These are phyloP conservation scores for Nephotettix cincticeps DNA, from an alignment of 1,140 invertebrate species.

Conservation along the genomic window DNA sequence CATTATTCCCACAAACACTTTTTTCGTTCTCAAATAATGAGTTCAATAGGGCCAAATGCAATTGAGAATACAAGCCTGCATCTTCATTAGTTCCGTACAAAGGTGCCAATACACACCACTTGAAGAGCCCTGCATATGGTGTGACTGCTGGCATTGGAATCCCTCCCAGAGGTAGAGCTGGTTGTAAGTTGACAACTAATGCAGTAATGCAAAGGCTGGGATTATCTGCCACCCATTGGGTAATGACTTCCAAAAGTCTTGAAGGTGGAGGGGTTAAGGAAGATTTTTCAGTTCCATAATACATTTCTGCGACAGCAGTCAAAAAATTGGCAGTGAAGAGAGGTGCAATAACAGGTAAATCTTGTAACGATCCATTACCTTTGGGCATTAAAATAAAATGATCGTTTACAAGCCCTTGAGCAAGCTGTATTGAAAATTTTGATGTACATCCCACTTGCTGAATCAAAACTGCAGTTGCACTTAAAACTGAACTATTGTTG, in stretches of 20 bases:
- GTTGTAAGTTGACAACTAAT: conserved; percentile 58
- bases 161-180: conserved; percentile 67
- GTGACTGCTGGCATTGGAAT: conserved; percentile 81
- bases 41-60: conserved; percentile 63
- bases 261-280: conserved; percentile 48
- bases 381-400: conserved; percentile 71
- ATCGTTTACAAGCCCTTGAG: conserved; percentile 72
- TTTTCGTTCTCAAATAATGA: conserved; percentile 27
- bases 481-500: conserved; percentile 66
- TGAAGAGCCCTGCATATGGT: conserved; percentile 73
- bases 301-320: conserved; percentile 76
- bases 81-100: conserved; percentile 50
- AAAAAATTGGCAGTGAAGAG: conserved; percentile 80
- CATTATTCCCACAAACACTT: conserved; percentile 41
- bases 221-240: conserved; percentile 65
- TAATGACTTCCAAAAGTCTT: conserved; percentile 61
- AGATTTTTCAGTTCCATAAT: conserved; percentile 46
- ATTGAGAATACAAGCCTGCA: conserved; percentile 55
- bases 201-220: conserved; percentile 67
- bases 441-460: conserved; percentile 81
- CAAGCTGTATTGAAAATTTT: conserved; percentile 54
- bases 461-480: conserved; percentile 79
- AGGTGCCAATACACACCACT: conserved; percentile 66
- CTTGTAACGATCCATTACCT: conserved; percentile 61
- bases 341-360: conserved; percentile 66